Base-by-base conservation (phyloP, 2,113 vertebrate species). In the Eonycteris spelaea region DNA sequence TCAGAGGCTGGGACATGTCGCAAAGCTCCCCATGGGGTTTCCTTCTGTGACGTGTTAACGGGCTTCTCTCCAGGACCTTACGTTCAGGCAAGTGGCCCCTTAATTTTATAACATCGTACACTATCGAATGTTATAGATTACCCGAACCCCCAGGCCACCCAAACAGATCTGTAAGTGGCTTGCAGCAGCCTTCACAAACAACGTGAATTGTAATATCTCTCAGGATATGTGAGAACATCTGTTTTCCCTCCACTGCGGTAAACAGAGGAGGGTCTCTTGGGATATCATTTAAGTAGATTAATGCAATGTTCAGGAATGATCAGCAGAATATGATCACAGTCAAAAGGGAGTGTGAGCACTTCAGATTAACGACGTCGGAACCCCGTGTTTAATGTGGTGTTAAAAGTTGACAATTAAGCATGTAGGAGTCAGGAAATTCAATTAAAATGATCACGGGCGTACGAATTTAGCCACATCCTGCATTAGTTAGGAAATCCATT, bases 401-500 rank as follows among this genome's bases (percentile, higher is more conserved):
- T 95, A 92, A 92, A 90, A 97, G 92, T 74, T 92, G 96, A 95
- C 95, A 96, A 91, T 95, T 96, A 90, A 93, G 71, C 40, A 51
- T 74, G 68, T 55, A 85, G 57, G 94, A 97, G 73, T 87, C 87
- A 92, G 96, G 95, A 97, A 97, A 96, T 96, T 97, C 95, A 97
- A 95, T 95, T 94, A 96, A 97, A 97, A 88, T 95, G 22, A 95
- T 96, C 94, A 68, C 84, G 90, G 67, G 73, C 80, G 11, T 95
- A 88, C 94, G 90, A 92, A 86, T 96, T 90, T 86, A 97, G 87
- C 90, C 92, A 92, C 95, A 96, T 98, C 90, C 94, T 95, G 61
- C 90, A 90, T 90, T 92, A 80, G 79, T 97, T 97, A 92, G 88
- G 96, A 97, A 97, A 97, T 80, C 90, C 92, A 95, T 95, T 97